Percentiles rank a stretch among this genome's conserved stretches.
Evolutionary conservation across 2,797 vertebrate genomes (phyloP).

Genomic region (Semaprochilodus insignis): DNA sequence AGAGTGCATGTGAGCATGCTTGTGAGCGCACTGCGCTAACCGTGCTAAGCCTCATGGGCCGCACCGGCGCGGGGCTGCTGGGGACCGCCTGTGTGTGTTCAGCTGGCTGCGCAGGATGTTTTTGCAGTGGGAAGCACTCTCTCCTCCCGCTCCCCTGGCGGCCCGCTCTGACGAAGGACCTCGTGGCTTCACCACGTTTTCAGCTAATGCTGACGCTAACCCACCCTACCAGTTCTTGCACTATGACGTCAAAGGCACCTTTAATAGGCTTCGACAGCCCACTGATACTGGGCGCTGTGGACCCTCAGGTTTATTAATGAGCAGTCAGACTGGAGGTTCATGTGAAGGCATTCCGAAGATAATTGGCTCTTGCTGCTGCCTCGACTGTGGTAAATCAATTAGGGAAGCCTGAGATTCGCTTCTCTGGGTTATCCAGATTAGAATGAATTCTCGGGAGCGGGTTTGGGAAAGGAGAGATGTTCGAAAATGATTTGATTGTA

Average conservation of each 20-base stretch:
- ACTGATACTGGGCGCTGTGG: background rate
- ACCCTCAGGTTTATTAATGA: constrained; percentile 3
- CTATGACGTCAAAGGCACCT: constrained; percentile 3
- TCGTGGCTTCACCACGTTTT: background rate
- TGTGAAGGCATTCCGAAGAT: background rate
- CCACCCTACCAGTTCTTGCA: background rate
- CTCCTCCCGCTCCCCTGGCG: constrained; percentile 43
- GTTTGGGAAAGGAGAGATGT: constrained; percentile 15
- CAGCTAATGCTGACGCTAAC: constrained; percentile 11
- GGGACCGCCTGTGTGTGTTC: constrained; percentile 69
- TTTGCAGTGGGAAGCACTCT: constrained; percentile 68
- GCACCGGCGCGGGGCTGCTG: constrained; percentile 58
- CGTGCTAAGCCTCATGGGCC: constrained; percentile 34
- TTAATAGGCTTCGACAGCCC: constrained; percentile 16
- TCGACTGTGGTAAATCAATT: background rate
- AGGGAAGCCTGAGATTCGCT: constrained; percentile 6
- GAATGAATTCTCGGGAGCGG: constrained; percentile 23
- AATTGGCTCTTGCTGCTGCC: background rate
- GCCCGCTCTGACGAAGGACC: constrained; percentile 12
- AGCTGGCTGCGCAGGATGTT: constrained; percentile 77
- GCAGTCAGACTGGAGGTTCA: background rate
- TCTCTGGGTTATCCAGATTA: constrained; percentile 21
- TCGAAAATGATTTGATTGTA: constrained; percentile 1
- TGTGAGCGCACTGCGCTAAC: constrained; percentile 59
- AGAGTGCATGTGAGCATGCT: constrained; percentile 17